Conservation (phyloP, 2,888 invertebrate genomes). For the Eledone cirrhosa region DNA sequence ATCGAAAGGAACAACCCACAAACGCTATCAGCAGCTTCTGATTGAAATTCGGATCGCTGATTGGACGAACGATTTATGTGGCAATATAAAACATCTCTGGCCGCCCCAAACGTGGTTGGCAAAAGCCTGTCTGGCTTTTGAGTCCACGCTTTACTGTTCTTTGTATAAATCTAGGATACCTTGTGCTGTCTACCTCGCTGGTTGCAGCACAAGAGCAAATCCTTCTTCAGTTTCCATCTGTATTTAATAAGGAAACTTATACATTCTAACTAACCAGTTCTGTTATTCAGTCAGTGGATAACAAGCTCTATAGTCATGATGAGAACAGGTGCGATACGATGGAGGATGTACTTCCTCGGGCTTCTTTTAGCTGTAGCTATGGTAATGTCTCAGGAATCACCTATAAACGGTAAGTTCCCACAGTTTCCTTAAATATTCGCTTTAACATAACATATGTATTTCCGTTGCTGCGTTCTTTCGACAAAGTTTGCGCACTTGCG, state of each 20-base stretch:
- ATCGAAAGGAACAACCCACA: neutral
- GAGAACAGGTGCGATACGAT: conserved; percentile 8
- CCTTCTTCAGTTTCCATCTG: conserved; percentile 12
- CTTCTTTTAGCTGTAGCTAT: conserved; percentile 22
- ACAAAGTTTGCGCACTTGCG: too few species aligned
- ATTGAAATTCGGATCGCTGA: neutral
- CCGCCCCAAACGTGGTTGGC: conserved; percentile 27
- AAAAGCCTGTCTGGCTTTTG: conserved; percentile 25
- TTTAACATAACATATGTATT: neutral
- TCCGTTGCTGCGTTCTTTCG: too few species aligned
- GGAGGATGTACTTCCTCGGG: conserved; percentile 26
- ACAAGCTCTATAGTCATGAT: neutral
- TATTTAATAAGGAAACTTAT: neutral
- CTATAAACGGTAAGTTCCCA: neutral
- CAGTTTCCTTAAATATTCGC: neutral
- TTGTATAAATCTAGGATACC: conserved; percentile 27
- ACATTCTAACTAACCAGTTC: neutral
- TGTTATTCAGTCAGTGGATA: too few species aligned
- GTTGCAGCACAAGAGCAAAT: conserved; percentile 19
- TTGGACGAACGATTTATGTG: conserved; percentile 13
- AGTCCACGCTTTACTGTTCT: conserved; percentile 19
- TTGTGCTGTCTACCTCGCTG: conserved; percentile 21
- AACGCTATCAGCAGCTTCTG: conserved; percentile 12
- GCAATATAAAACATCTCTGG: conserved; percentile 26
- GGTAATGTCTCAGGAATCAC: neutral